Evolutionary conservation across 2,888 invertebrate species (phyloP), one percentile per base, ranked within the genome.

Genomic region (Oscheius onirici): DNA sequence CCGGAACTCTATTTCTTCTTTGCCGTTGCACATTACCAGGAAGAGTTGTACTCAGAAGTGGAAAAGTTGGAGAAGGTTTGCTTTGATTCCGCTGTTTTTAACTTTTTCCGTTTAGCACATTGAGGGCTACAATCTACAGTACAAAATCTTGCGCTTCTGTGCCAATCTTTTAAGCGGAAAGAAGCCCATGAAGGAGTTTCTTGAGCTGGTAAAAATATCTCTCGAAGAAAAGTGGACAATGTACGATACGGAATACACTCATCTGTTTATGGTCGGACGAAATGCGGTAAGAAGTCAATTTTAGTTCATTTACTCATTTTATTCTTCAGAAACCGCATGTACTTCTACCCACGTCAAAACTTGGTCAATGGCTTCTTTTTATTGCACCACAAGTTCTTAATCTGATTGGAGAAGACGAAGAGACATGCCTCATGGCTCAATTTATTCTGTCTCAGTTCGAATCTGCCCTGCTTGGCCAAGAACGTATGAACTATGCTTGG

Each of bases 371-470:
- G 63, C 34, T 63, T 10, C 17, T 46, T 1, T 49, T 63, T 28
- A 26, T 49, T 63, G 63, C 49, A 26, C 28, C 34, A 22, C 49
- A 63, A 24, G 26, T 26, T 15, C 22, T 49, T n/a, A 49, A 63
- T n/a, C 6, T 63, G 11, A 28, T 26, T 10, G 46, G 20, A 13
- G 15, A 34, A 49, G 28, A 17, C 1, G 49, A 63, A 22, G 49
- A 63, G 13, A 28, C 2, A 15, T n/a, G n/a, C 15, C 17, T 63
- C 1, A 49, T 46, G 6, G 49, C 49, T 24, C 46, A 49, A 20
- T 5, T 63, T 13, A 26, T 63, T 24, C 8, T 63, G n/a, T 63
- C 63, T 10, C 63, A 63, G n/a, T 28, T 63, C 17, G 49, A 63
- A 26, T 17, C 49, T 3, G n/a, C 13, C 26, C 26, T 8, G 3